Conservation (phyloP, 2,113 vertebrate species). For the Uria aalge region DNA sequence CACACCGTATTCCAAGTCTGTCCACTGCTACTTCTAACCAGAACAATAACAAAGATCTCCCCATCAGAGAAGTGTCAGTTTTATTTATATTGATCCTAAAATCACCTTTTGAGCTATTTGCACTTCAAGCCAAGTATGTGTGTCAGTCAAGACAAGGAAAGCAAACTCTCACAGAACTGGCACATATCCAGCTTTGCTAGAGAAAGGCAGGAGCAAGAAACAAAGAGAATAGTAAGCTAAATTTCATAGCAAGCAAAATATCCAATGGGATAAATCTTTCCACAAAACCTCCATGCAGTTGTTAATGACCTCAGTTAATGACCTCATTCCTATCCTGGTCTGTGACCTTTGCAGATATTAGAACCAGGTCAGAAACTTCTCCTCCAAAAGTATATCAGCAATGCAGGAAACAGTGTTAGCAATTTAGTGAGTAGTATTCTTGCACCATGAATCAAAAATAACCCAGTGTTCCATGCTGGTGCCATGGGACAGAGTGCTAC, state of each 20-base stretch:
- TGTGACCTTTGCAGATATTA: not conserved
- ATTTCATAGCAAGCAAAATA: not conserved
- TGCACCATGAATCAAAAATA: not conserved
- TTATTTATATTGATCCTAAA: conserved; percentile 26
- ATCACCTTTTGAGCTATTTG: conserved; percentile 8
- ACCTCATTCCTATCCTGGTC: not conserved
- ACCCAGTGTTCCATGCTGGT: not conserved
- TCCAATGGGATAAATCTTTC: not conserved
- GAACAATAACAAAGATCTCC: not conserved
- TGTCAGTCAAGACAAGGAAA: not conserved
- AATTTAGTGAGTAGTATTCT: not conserved
- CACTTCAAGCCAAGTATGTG: not conserved
- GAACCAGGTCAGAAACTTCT: not conserved
- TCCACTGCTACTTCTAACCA: not conserved
- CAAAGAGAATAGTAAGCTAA: not conserved
- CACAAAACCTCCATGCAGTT: not conserved
- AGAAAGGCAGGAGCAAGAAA: not conserved
- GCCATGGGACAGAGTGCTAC: not conserved
- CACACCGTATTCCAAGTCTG: not conserved
- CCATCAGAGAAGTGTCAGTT: not conserved
- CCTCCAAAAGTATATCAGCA: not conserved
- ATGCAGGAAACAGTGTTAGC: not conserved
- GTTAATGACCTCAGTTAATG: not conserved
- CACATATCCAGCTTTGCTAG: not conserved
- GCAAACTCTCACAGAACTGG: not conserved